These are phyloP conservation scores for Thunnus albacares DNA, from an alignment of 2,797 vertebrate species.

Conservation along the genomic window DNA sequence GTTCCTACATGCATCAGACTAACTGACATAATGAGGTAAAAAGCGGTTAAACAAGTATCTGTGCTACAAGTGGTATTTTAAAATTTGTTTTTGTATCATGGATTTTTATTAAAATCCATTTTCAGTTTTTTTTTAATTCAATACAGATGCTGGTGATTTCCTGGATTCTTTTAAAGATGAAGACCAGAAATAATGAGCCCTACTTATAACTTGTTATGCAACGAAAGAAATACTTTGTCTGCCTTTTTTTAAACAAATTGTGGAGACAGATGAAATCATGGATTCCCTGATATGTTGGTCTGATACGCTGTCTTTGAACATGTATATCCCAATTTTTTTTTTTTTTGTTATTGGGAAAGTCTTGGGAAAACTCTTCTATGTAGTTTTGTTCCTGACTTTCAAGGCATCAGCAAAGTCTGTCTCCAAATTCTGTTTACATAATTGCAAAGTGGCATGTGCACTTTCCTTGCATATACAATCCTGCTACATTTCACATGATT, in stretches of 20 bases:
- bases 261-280: background rate
- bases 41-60: background rate
- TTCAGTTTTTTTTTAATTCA: slow-evolving; percentile 18
- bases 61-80: background rate
- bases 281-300: background rate
- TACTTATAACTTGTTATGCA: slow-evolving; percentile 26
- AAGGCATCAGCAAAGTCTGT: background rate
- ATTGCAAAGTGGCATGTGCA: slow-evolving; percentile 51
- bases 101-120: slow-evolving; percentile 19
- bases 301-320: background rate
- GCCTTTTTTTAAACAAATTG: slow-evolving; percentile 19
- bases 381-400: background rate
- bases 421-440: slow-evolving; percentile 39
- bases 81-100: background rate
- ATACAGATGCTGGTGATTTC: background rate
- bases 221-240: slow-evolving; percentile 20
- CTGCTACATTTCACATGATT: slow-evolving; percentile 42
- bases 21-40: background rate
- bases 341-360: too few species aligned
- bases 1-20: background rate
- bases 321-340: background rate
- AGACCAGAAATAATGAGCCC: slow-evolving; percentile 55
- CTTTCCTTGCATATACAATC: slow-evolving; percentile 80
- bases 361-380: too few species aligned
- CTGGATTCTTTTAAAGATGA: background rate